Percentiles rank a stretch among this genome's conserved stretches.
Evolutionary conservation across 2,797 vertebrate genomes (phyloP).

Genomic region (Triplophysa bombifrons): DNA sequence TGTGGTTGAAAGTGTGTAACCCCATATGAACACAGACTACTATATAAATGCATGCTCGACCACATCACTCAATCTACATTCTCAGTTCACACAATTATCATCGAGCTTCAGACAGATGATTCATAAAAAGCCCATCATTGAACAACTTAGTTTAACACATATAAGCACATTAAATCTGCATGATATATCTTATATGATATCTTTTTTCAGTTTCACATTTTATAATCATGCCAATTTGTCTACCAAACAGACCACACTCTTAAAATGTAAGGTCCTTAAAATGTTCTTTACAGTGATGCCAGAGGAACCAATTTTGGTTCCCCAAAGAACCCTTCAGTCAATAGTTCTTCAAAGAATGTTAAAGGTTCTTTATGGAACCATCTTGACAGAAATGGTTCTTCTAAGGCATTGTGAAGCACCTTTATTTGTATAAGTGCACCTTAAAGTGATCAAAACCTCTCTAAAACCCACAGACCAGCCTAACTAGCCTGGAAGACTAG

Average conservation of each 20-base stretch:
- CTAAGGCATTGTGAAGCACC: no score
- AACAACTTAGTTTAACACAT: neutral
- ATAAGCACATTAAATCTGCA: neutral
- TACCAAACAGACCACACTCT: neutral
- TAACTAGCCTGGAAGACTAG: no score
- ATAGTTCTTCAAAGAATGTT: no score
- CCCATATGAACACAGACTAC: no score
- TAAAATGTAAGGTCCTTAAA: no score
- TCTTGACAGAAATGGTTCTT: no score
- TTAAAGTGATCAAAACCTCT: neutral
- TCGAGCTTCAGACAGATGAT: neutral
- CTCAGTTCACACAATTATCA: neutral
- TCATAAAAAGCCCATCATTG: neutral
- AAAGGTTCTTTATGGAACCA: no score
- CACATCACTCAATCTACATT: neutral
- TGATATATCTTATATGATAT: neutral
- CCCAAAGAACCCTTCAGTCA: no score
- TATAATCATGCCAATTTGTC: neutral
- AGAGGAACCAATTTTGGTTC: no score
- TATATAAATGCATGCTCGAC: neutral
- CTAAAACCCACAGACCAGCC: neutral
- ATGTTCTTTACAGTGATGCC: no score
- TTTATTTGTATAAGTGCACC: no score
- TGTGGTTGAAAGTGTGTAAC: neutral
- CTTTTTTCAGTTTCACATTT: neutral